A percentile compares a stretch with the other conserved stretches of the same genome.
Evolutionary conservation across 2,113 vertebrate genomes (phyloP).

Genomic region (Notothenia rossii): DNA sequence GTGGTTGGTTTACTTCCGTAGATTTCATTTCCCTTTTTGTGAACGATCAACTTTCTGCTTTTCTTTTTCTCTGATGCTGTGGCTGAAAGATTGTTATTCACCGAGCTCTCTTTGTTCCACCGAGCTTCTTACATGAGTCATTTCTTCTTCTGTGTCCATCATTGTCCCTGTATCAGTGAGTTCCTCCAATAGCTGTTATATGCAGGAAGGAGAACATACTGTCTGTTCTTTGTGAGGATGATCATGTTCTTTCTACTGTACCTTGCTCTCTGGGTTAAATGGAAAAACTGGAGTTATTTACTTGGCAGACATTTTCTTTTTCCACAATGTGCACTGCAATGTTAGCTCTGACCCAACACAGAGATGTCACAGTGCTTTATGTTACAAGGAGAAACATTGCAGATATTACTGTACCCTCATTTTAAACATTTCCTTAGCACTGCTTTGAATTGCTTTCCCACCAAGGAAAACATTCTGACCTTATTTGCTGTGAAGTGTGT

Average conservation of each 20-base stretch:
- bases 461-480: constrained; percentile 12
- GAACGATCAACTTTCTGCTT: constrained; percentile 20
- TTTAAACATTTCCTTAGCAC: background rate
- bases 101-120: constrained; percentile 48
- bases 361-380: background rate
- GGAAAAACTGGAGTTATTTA: constrained; percentile 2
- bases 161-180: constrained; percentile 7
- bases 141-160: constrained; percentile 19
- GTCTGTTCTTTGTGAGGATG: constrained; percentile 3
- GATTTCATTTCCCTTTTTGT: constrained; percentile 14
- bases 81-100: constrained; percentile 33
- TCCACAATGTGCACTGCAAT: constrained; percentile 7
- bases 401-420: background rate
- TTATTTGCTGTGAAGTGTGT: constrained; percentile 23
- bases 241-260: constrained; percentile 9
- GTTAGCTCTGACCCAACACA: constrained; percentile 18
- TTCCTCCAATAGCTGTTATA: background rate
- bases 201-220: background rate
- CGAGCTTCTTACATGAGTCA: constrained; percentile 22
- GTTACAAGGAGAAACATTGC: background rate
- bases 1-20: no score
- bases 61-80: constrained; percentile 24
- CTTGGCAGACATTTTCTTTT: background rate
- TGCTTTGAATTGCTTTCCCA: background rate
- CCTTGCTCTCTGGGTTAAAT: constrained; percentile 11